Conservation (phyloP, 2,797 vertebrate species). For the Spondyliosoma cantharus region DNA sequence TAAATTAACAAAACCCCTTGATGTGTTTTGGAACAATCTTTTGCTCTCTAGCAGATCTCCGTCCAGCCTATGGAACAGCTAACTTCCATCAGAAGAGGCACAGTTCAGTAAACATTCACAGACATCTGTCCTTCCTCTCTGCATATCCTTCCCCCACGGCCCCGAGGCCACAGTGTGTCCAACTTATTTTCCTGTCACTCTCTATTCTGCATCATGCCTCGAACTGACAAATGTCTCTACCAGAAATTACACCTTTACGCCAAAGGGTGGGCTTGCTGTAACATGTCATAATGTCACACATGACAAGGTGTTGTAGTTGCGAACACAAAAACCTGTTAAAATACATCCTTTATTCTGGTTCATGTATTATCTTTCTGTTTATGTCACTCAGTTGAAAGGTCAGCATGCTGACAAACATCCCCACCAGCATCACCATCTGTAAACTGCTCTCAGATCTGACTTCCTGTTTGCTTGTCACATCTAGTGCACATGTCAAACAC, state of each 20-base stretch:
- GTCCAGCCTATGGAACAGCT: slow-evolving; percentile 9
- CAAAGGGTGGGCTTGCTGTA: background rate
- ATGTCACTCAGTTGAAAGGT: slow-evolving; percentile 2
- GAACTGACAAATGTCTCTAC: slow-evolving; percentile 11
- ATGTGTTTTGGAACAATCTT: slow-evolving; percentile 9
- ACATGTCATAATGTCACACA: background rate
- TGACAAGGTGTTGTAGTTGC: background rate
- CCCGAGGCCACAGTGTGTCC: slow-evolving; percentile 24
- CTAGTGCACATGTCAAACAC: slow-evolving; percentile 42
- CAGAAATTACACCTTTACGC: background rate
- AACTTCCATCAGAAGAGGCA: slow-evolving; percentile 26
- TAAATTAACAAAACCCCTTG: slow-evolving; percentile 4
- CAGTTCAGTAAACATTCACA: slow-evolving; percentile 37
- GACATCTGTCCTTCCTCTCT: slow-evolving; percentile 59
- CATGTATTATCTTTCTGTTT: slow-evolving; percentile 8
- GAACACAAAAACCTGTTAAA: background rate
- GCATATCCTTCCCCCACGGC: slow-evolving; percentile 49
- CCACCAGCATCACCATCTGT: background rate
- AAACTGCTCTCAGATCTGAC: slow-evolving; percentile 21
- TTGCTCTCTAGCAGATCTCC: slow-evolving; percentile 22
- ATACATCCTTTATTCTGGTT: background rate
- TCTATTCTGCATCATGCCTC: slow-evolving; percentile 11
- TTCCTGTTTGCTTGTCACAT: slow-evolving; percentile 46
- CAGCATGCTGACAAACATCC: background rate
- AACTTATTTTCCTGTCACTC: slow-evolving; percentile 53